Evolutionary conservation across 2,113 vertebrate genomes (phyloP), one percentile per base, ranked within the genome.

Genomic region (Corynorhinus townsendii): DNA sequence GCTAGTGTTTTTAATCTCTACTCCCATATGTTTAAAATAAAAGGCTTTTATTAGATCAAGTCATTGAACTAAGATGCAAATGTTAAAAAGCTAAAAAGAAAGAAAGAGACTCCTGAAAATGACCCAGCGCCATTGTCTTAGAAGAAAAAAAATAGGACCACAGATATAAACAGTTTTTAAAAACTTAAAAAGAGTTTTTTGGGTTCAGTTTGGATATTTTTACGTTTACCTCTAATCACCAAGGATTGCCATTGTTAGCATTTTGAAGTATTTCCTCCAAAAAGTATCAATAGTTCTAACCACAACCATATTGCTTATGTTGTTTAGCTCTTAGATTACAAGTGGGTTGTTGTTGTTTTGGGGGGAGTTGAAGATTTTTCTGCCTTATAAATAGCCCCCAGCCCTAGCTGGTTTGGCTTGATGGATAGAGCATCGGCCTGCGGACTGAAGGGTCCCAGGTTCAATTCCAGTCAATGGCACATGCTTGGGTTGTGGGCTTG

Each of bases 1-100:
- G 22, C n/a, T 96, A 90, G 75, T 87, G 84, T 89, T 97, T 97
- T 96, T 95, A 49, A 96, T 96, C 80, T 97, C 72, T 88, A 52
- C 62, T 91, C 45, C 88, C 96, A 97, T 93, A 94, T 97, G 92
- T 96, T 97, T 96, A 94, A 96, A 96, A 97, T 95, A 94, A 96
- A 95, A 92, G 22, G 8, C 15, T 96, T 95, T 96, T 92, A 91
- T 91, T 96, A 94, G 64, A 96, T 76, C 40, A 88, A 92, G 76
- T 91, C 62, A 86, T 68, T 90, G 64, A 95, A 90, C 43, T 93
- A 95, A 90, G 88, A 94, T 92, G 89, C 52, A 92, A 89, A 82
- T 52, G 9, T 91, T 84, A n/a, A 28, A 1, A 66, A 59, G 56
- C 10, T 59, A 91, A 90, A 86, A 35, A 77, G 28, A 49, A 75